Conservation (phyloP, 92 coral and sea anemone genomes). For the Porites evermanni region DNA sequence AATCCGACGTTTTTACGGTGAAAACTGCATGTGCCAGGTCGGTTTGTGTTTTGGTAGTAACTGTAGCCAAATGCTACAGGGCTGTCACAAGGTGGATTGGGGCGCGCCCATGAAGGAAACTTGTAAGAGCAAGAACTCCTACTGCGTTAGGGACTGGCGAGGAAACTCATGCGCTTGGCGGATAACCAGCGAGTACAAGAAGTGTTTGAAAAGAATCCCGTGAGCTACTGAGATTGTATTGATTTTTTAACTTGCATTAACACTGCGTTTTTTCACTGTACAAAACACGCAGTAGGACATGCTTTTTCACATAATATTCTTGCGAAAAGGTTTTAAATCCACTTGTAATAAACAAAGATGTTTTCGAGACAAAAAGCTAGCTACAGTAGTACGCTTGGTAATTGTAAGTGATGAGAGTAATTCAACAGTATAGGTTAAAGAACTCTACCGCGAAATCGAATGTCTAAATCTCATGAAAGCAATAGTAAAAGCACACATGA, state of each 20-base stretch:
- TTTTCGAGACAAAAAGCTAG: too few relatives aligned
- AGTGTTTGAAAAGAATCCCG: slow-evolving; percentile 62
- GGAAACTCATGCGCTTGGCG: slow-evolving; percentile 38
- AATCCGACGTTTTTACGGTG: slow-evolving; percentile 79
- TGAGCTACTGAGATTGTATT: slow-evolving; percentile 15
- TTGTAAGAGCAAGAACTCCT: slow-evolving; percentile 62
- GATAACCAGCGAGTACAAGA: slow-evolving; percentile 38
- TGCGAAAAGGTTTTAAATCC: too few relatives aligned
- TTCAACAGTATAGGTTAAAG: too few relatives aligned
- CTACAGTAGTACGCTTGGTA: too few relatives aligned
- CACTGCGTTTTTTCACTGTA: too few relatives aligned
- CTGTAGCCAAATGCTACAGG: slow-evolving; percentile 47
- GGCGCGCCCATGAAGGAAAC: slow-evolving; percentile 62
- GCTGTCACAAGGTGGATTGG: slow-evolving; percentile 57
- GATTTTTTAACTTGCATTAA: neutral
- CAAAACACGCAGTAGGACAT: too few relatives aligned
- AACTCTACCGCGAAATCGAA: too few relatives aligned
- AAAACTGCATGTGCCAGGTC: slow-evolving; percentile 85
- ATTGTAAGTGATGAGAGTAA: too few relatives aligned
- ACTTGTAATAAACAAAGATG: too few relatives aligned
- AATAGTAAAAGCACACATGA: too few relatives aligned
- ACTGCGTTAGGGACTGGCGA: slow-evolving; percentile 68
- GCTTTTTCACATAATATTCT: too few relatives aligned
- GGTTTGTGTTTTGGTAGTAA: slow-evolving; percentile 77
- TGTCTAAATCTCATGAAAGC: too few relatives aligned